Evolutionary conservation across 2,797 vertebrate species (phyloP), one percentile per base, ranked within the genome.

Genomic region (Novumbra hubbsi): DNA sequence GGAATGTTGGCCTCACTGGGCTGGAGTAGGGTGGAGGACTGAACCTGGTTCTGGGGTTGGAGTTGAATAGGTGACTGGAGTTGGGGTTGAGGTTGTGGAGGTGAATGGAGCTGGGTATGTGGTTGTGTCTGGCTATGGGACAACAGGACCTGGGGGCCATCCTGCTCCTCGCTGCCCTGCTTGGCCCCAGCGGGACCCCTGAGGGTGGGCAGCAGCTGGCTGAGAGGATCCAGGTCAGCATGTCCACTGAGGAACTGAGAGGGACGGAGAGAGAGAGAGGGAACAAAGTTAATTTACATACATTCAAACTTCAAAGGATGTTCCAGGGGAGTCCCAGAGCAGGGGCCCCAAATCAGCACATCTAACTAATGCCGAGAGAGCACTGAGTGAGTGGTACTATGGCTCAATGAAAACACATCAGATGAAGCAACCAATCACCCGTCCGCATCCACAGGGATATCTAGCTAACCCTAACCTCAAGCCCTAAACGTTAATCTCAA

Each of bases 211-310:
- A 96, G 87, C 80, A 96, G 90, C 89, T 96, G 95, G 86, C 90
- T 92, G 78, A 96, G 90, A 81, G 96, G 91, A 79, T 97, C 95
- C 83, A 94, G 85, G 82, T 97, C 96, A 5, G 93, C 92, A 75
- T 86, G 73, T 66, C 86, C 84, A 78, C 81, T 70, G 30, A 94
- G 88, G 80, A 95, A 95, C 96, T 98, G 82, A 73, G 73, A 60
- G 50, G 1, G 27, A 73, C 74, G 76, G 11, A 57, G 21, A 27
- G 41, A 73, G 52, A 41, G 34, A 52, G 68, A 48, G 34, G 4
- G 52, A 5, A 9, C 11, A 50, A 24, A 62, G 9, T n/a, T n/a
- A n/a, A n/a, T n/a, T n/a, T n/a, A n/a, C n/a, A n/a, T n/a, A n/a
- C n/a, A n/a, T n/a, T n/a, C n/a, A n/a, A 71, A 28, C 17, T 24